These are phyloP conservation scores for Turdus rufiventris DNA, from an alignment of 2,113 vertebrate genomes.

Conservation along the genomic window DNA sequence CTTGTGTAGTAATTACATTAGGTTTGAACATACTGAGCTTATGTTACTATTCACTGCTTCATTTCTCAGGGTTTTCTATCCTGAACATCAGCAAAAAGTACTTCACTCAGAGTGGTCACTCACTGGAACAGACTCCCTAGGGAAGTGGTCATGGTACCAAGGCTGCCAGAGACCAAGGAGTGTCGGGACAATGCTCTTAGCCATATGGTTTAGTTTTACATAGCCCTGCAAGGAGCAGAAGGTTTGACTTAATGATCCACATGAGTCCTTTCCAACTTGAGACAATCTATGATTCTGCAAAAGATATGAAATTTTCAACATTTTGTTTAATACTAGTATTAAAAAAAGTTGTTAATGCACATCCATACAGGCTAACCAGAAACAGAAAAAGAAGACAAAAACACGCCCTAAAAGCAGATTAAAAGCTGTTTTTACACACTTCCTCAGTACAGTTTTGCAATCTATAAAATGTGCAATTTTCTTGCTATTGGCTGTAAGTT, in stretches of 20 bases:
- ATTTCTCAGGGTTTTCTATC: not conserved
- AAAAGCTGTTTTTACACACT: not conserved
- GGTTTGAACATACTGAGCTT: not conserved
- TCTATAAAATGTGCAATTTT: not conserved
- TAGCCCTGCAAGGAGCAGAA: not conserved
- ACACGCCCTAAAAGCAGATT: not conserved
- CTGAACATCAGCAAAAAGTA: not conserved
- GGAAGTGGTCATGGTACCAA: not conserved
- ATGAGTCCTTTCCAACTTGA: not conserved
- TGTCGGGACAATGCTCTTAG: not conserved
- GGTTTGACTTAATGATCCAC: not conserved
- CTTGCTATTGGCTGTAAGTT: not conserved
- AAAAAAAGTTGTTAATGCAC: not conserved
- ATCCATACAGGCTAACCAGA: not conserved
- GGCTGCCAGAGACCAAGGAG: not conserved
- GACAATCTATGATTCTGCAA: not conserved
- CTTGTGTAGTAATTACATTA: not conserved
- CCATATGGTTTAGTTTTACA: not conserved
- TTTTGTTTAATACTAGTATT: not conserved
- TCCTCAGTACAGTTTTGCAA: not conserved
- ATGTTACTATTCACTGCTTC: not conserved
- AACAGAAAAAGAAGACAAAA: not conserved
- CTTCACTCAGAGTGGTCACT: not conserved
- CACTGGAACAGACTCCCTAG: not conserved
- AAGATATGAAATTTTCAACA: not conserved